Evolutionary conservation across 2,797 vertebrate species (phyloP).

Genomic region (Sitta carolinensis): DNA sequence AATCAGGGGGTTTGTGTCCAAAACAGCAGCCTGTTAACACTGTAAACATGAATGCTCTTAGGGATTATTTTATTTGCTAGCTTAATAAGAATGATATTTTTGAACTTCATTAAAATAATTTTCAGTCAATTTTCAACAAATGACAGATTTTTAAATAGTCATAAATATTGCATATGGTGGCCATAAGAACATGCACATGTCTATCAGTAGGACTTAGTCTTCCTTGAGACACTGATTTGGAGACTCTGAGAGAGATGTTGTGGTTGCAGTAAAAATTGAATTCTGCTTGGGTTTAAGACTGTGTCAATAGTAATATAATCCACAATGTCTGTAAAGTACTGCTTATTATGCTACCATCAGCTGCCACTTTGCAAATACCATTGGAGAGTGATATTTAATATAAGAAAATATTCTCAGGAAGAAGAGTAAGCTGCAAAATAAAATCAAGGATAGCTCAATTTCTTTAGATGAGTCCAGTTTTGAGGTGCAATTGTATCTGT

Average conservation of each 20-base stretch:
- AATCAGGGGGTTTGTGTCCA: neutral
- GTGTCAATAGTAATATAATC: neutral
- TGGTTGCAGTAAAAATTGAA: neutral
- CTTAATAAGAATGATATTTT: neutral
- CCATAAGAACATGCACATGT: neutral
- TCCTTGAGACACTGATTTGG: neutral
- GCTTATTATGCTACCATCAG: neutral
- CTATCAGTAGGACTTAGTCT: neutral
- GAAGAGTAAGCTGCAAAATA: slow-evolving; percentile 3
- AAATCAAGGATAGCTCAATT: neutral
- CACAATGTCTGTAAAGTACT: neutral
- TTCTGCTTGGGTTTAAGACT: slow-evolving; percentile 18
- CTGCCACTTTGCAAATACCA: neutral
- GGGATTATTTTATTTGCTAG: neutral
- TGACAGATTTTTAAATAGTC: neutral
- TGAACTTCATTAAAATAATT: neutral
- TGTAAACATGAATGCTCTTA: neutral
- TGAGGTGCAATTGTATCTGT: neutral
- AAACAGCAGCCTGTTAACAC: neutral
- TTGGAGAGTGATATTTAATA: neutral
- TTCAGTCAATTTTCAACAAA: neutral
- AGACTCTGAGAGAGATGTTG: neutral
- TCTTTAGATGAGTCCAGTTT: neutral
- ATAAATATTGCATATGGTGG: neutral
- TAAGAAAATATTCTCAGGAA: slow-evolving; percentile 23